Base-by-base conservation (phyloP, 2,888 invertebrate genomes). In the Opisthograptis luteolata region DNA sequence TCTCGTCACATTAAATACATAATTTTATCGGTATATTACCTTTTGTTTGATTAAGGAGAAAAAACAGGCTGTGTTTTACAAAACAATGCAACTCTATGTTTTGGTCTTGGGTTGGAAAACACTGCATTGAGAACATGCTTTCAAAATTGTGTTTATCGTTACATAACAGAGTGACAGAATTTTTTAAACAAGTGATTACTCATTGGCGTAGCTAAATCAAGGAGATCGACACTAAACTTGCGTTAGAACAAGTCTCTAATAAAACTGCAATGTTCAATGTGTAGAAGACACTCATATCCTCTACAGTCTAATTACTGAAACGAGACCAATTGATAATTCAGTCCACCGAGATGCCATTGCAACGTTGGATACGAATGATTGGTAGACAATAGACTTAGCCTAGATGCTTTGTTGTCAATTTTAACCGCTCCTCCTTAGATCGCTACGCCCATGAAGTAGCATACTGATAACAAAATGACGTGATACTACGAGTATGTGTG, bases 171-270 rank as follows among this genome's bases (percentile, higher is more conserved):
- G 8, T 22, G 24, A 20, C 20, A 30, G 19, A 41, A 20, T 20
- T 31, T n/a, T 40, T 30, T 6, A 19, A 40, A 30, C 31, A 32
- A 31, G 10, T 9, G 3, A 20, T 17, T 9, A 24, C 20, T 30
- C 30, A 44, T 27, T 35, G 35, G 35, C 35, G 35, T 30, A 45
- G 36, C 30, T 22, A 20, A 36, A 8, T 37, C 36, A 37, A 43
- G 24, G 31, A 32, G 9, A 9, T 7, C 9, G n/a, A 40, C n/a
- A 22, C n/a, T 30, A 9, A 32, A 32, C 30, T 30, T 2, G 7
- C 12, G 8, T 15, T n/a, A n/a, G 0, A 15, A 30, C 7, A 8
- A 6, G n/a, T 14, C 20, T 41, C n/a, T 22, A 8, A 27, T 14
- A 14, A 19, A 34, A 2, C 7, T n/a, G n/a, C 6, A 19, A 34